phyloP scores from a whole-genome alignment of 2,797 vertebrate genomes.

The Xerus rutilus region DNA sequence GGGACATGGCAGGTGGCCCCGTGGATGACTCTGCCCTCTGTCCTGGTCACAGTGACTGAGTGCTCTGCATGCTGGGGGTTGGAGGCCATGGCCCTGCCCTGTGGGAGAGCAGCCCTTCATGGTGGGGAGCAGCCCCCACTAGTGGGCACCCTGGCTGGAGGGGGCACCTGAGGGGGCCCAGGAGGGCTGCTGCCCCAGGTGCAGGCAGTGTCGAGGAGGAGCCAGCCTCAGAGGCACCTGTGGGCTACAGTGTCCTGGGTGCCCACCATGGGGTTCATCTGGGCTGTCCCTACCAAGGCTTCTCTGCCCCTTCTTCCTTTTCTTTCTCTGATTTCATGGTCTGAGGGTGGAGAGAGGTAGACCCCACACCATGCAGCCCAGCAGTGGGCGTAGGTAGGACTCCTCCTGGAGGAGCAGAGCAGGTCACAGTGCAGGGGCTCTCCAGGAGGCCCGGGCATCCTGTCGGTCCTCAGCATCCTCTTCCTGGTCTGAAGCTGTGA shows the following conservation, averaged over 20 bases:
- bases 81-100: fast-evolving
- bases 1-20: too few relatives aligned
- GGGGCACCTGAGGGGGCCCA: too few relatives aligned
- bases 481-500: neutral
- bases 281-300: fast-evolving
- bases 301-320: neutral
- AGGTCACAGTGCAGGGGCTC: neutral
- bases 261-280: fast-evolving
- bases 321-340: neutral
- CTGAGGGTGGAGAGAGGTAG: too few relatives aligned
- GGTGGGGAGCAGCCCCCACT: too few relatives aligned
- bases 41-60: too few relatives aligned
- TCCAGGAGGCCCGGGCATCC: neutral
- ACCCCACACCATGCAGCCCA: fast-evolving
- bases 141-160: fast-evolving
- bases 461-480: fast-evolving
- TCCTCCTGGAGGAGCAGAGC: neutral
- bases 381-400: too few relatives aligned
- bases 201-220: fast-evolving
- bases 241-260: neutral
- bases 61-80: too few relatives aligned
- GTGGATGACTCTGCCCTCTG: too few relatives aligned
- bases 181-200: fast-evolving
- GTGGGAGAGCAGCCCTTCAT: too few relatives aligned
- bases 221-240: fast-evolving